Evolutionary conservation across 2,797 vertebrate species (phyloP), one percentile per base, ranked within the genome.

Genomic region (Poliocrania exsul): DNA sequence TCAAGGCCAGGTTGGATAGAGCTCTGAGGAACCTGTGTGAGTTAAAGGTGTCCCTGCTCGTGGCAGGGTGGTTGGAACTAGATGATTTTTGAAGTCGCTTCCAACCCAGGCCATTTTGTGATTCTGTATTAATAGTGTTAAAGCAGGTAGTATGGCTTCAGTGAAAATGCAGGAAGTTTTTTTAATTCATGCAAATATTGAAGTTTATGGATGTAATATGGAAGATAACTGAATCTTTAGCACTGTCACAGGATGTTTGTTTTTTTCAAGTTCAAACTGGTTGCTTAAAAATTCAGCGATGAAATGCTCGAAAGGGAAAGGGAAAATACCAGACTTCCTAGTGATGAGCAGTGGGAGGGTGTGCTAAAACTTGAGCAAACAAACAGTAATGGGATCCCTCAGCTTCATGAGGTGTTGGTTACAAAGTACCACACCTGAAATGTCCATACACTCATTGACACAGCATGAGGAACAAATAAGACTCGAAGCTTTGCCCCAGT

Each of bases 11-110:
- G 42, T 50, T 44, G 13, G 28, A 33, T 77, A 28, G 42, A 69
- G 28, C 24, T 70, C 42, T 70, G 44, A 82, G n/a, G 16, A 62
- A 5, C 42, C 13, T 57, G 9, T 10, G 28, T 28, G 50, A 1
- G 42, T 64, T 0, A 57, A 69, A 50, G n/a, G 8, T 64, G 11
- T 77, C 1, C 1, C 64, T 57, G 9, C 42, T n/a, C 2, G 1
- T 29, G 16, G 24, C 20, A 33, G 28, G 20, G 5, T 2, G 50
- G 8, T 77, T 70, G n/a, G 20, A 51, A 33, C 3, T 33, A n/a
- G 11, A 11, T 70, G 28, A 13, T 38, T 25, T 57, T 64, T 33
- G 19, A 64, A 24, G 7, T 64, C 8, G 4, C 14, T 82, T 82
- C 57, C 11, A 31, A 11, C 37, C 20, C 8, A 13, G 20, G 5